These are phyloP conservation scores for Drosophila orena DNA, from an alignment of 1,140 invertebrate species.

Conservation along the genomic window DNA sequence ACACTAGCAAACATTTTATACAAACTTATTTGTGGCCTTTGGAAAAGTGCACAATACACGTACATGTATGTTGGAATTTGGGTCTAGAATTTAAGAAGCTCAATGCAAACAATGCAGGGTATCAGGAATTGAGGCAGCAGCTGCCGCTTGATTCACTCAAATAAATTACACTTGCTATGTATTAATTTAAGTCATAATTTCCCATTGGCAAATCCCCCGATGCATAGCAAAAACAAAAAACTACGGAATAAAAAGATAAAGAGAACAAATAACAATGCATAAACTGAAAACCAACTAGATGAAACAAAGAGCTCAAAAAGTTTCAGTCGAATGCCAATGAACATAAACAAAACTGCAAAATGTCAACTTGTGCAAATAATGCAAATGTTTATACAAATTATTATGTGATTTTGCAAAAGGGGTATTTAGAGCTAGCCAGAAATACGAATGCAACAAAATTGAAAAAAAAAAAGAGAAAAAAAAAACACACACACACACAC, in stretches of 20 bases:
- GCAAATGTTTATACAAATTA: conserved; percentile 79
- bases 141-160: conserved; percentile 25
- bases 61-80: too few relatives aligned
- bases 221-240: conserved; percentile 17
- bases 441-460: too few relatives aligned
- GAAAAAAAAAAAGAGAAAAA: too few relatives aligned
- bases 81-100: too few relatives aligned
- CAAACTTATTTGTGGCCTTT: too few relatives aligned
- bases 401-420: conserved; percentile 60
- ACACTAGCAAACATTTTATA: background rate
- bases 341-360: conserved; percentile 36
- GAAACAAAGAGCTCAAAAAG: conserved; percentile 49
- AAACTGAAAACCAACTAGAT: conserved; percentile 24
- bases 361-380: conserved; percentile 60
- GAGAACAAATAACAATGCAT: conserved; percentile 16
- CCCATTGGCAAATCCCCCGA: conserved; percentile 59
- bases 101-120: too few relatives aligned
- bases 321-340: conserved; percentile 14
- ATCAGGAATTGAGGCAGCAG: conserved; percentile 11
- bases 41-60: too few relatives aligned
- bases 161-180: conserved; percentile 63
- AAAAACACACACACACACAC: too few relatives aligned
- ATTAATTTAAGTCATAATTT: conserved; percentile 72
- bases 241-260: conserved; percentile 11
- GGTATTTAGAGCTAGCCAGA: conserved; percentile 5